Evolutionary conservation across 2,888 invertebrate genomes (phyloP), one percentile per base, ranked within the genome.

Genomic region (Plusia festucae): DNA sequence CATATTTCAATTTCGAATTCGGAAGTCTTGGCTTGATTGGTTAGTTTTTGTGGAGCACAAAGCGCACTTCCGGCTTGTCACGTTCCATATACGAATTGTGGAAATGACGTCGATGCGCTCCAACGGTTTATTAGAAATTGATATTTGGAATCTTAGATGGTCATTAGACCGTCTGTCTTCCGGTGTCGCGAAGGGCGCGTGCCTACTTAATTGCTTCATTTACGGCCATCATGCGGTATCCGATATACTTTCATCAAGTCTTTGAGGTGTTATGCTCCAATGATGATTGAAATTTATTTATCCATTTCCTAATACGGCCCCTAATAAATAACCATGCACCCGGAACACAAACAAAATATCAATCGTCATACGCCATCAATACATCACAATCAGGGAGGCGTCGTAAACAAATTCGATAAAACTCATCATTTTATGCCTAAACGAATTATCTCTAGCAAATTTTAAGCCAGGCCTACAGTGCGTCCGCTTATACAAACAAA

Each of bases 161-260:
- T 88, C 88, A 94, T 94, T 94, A 93, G 90, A 92, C 86, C 92
- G 92, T 89, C 88, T 93, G 94, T 92, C 94, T 91, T 94, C 93
- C 93, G 91, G 92, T 90, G 73, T 76, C 79, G n/a, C 15, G 18
- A 54, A 88, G 90, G 93, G 90, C 92, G 93, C 93, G 93, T 93
- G 93, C 88, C 83, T 82, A 84, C 84, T 81, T 94, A 94, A 94
- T 94, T 93, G 92, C 94, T 95, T 95, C 93, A 94, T 95, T 95
- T 93, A 91, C 87, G 83, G 78, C 86, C 82, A 89, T 91, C 91
- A 91, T 90, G 86, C 83, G 87, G 89, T 82, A 82, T 87, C 40
- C 84, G 83, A 80, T 83, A 81, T 81, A 82, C 82, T 83, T 84
- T 83, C 67, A 68, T 68, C 22, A 55, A 18, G 20, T 30, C 44